A percentile compares a stretch with the other conserved stretches of the same genome.
Conservation (phyloP, 2,888 invertebrate genomes). For the Amphipoea lucens region DNA sequence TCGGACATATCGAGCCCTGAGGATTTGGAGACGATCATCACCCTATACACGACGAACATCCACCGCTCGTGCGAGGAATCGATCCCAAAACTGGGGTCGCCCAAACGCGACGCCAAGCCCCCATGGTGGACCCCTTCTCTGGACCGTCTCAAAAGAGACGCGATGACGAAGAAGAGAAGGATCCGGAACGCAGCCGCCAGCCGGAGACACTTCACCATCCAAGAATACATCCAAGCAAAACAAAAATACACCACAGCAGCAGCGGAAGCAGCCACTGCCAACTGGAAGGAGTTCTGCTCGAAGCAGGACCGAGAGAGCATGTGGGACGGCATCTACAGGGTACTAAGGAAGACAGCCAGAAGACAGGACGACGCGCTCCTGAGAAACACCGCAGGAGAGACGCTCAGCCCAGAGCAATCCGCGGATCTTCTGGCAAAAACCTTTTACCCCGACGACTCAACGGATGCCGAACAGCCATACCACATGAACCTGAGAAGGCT, state of each 20-base stretch:
- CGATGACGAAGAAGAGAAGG: conserved; percentile 39
- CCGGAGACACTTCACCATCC: conserved; percentile 23
- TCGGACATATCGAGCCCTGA: not conserved
- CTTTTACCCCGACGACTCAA: not conserved
- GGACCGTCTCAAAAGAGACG: too few species aligned
- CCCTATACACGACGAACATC: not conserved
- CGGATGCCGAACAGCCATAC: not conserved
- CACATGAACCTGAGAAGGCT: not conserved
- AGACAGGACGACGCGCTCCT: conserved; percentile 37
- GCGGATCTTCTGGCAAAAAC: not conserved
- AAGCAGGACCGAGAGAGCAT: conserved; percentile 59
- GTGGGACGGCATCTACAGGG: conserved; percentile 58
- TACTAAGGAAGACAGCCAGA: conserved; percentile 31
- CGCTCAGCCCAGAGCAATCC: not conserved
- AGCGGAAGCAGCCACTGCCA: conserved; percentile 45
- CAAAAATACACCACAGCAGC: conserved; percentile 23
- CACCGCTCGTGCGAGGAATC: not conserved
- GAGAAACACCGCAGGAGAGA: not conserved
- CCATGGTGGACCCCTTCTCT: conserved; percentile 25
- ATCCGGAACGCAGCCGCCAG: conserved; percentile 24
- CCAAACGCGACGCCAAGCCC: not conserved
- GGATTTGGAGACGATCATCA: conserved; percentile 10
- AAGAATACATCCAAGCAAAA: conserved; percentile 49
- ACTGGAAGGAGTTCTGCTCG: conserved; percentile 61
- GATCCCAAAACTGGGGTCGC: not conserved